Conservation (phyloP, 2,113 vertebrate genomes). For the Piaya cayana region DNA sequence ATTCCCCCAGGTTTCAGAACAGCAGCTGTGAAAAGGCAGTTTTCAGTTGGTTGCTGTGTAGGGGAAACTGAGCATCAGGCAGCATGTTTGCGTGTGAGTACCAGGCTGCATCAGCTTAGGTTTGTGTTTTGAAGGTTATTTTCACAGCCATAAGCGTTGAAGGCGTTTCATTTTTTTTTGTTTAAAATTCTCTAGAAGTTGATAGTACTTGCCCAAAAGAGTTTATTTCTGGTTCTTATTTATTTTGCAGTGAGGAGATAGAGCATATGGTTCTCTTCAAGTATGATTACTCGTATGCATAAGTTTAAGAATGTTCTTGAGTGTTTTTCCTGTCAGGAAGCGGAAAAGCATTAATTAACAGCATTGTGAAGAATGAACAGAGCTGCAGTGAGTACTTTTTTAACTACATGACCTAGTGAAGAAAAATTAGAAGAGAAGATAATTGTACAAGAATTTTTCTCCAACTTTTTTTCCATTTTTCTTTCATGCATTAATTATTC, state of each 20-base stretch:
- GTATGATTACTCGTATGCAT: neutral
- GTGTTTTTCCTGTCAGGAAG: conserved; percentile 35
- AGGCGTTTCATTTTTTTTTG: neutral
- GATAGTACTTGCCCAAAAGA: neutral
- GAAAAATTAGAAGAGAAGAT: neutral
- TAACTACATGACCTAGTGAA: neutral
- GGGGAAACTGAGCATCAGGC: conserved; percentile 37
- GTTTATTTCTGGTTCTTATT: conserved; percentile 30
- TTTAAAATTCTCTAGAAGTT: conserved; percentile 25
- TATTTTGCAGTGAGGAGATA: conserved; percentile 14
- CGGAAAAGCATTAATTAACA: conserved; percentile 13
- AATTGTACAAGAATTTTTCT: neutral
- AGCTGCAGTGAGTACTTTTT: neutral
- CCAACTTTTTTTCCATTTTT: neutral
- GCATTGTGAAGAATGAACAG: neutral
- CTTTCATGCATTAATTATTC: neutral
- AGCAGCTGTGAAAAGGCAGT: conserved; percentile 62
- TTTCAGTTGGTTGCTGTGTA: conserved; percentile 45
- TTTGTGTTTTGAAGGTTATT: conserved; percentile 32
- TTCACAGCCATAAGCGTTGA: neutral
- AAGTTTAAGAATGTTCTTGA: conserved; percentile 29
- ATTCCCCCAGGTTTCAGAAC: conserved; percentile 40
- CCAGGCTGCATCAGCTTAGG: conserved; percentile 11
- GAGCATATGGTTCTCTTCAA: conserved; percentile 32
- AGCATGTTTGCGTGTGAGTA: conserved; percentile 13